Evolutionary conservation across 2,797 vertebrate species (phyloP).

Genomic region (Gouania willdenowi): DNA sequence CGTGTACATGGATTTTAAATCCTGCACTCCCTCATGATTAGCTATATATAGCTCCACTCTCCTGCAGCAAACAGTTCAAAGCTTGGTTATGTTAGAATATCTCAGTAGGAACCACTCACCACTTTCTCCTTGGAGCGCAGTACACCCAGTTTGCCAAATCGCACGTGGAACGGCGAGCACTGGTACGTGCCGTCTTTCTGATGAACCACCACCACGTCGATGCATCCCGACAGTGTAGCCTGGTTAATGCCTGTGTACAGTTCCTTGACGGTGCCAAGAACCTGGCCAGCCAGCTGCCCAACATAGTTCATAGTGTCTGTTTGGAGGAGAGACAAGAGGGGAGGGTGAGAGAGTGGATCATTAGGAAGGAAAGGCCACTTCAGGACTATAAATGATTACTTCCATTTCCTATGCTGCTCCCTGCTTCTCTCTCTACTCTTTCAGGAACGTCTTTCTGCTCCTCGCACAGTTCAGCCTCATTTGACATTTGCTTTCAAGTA

Average conservation of each 20-base stretch:
- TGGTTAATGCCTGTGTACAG: conserved; percentile 98
- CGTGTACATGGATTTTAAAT: too few relatives aligned
- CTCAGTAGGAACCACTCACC: conserved; percentile 75
- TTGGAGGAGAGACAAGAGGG: conserved; percentile 52
- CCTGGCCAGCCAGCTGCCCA: conserved; percentile 94
- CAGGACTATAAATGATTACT: too few relatives aligned
- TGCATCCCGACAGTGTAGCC: conserved; percentile 94
- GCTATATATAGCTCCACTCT: too few relatives aligned
- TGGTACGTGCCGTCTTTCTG: conserved; percentile 91
- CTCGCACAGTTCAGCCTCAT: not conserved
- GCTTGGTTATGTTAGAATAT: too few relatives aligned
- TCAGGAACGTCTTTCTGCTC: too few relatives aligned
- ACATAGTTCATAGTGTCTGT: conserved; percentile 97
- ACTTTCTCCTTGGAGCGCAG: conserved; percentile 98
- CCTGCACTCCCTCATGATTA: too few relatives aligned
- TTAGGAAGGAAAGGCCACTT: too few relatives aligned
- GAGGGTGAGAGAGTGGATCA: not conserved
- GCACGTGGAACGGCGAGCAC: conserved; percentile 95
- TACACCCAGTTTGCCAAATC: conserved; percentile 96
- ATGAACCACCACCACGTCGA: conserved; percentile 92
- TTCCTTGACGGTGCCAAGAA: conserved; percentile 95
- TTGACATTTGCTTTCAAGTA: conserved; percentile 6
- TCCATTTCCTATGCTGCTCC: too few relatives aligned
- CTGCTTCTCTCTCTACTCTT: too few relatives aligned
- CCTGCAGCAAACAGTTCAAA: too few relatives aligned